Evolutionary conservation across 2,113 vertebrate species (phyloP).

Genomic region (Nymphicus hollandicus): DNA sequence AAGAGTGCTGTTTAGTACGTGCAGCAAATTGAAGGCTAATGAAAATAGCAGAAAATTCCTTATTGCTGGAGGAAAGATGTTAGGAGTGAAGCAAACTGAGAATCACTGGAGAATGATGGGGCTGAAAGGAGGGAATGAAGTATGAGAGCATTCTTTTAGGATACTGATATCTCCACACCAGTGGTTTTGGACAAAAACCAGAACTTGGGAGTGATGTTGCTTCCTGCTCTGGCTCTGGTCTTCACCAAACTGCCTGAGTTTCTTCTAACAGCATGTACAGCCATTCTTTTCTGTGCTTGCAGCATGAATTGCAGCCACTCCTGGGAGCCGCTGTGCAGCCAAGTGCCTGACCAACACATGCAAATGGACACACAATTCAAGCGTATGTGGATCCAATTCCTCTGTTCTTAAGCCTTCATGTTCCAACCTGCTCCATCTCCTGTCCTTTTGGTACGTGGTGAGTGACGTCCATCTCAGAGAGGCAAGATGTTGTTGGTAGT

Average conservation of each 20-base stretch:
- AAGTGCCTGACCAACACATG: not conserved
- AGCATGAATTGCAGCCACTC: not conserved
- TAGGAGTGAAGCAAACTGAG: not conserved
- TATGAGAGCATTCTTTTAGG: not conserved
- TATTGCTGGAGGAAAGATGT: not conserved
- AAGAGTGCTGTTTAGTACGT: not conserved
- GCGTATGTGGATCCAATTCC: accelerated
- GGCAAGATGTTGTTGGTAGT: not conserved
- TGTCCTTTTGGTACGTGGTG: not conserved
- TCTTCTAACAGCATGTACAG: not conserved
- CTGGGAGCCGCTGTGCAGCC: not conserved
- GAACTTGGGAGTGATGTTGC: not conserved
- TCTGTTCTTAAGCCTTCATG: not conserved
- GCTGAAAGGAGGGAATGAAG: not conserved
- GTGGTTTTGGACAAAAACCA: not conserved
- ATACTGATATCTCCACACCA: not conserved
- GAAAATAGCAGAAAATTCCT: not conserved
- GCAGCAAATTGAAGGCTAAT: not conserved
- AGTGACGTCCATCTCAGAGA: not conserved
- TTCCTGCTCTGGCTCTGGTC: not conserved
- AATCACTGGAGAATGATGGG: not conserved
- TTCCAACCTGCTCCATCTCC: not conserved
- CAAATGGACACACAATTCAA: not conserved
- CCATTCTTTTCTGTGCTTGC: not conserved
- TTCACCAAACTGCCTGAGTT: not conserved